These are phyloP conservation scores for Tetranychus piercei DNA, from an alignment of 2,888 invertebrate species.

Conservation along the genomic window DNA sequence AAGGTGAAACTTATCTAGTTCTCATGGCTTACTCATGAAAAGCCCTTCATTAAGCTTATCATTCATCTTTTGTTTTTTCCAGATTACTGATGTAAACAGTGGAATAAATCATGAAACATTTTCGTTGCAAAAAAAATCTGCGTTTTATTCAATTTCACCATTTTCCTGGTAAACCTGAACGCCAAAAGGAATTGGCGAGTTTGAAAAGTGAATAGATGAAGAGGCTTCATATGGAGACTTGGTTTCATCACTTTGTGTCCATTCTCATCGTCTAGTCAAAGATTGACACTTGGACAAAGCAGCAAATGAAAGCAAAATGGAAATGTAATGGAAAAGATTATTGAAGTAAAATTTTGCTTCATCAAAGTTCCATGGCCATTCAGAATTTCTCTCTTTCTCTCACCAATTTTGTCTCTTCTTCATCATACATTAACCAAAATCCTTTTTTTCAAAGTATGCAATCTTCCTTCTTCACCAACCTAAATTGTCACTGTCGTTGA, in stretches of 20 bases:
- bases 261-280: not conserved
- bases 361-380: not conserved
- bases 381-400: not conserved
- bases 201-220: not conserved
- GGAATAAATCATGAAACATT: too few species aligned
- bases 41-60: too few species aligned
- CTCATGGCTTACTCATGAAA: too few species aligned
- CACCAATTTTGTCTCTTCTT: not conserved
- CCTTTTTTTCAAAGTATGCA: not conserved
- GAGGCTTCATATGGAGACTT: not conserved
- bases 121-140: too few species aligned
- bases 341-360: not conserved
- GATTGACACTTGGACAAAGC: too few species aligned
- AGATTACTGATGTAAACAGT: too few species aligned
- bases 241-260: not conserved
- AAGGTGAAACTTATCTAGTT: too few species aligned
- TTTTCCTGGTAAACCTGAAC: too few species aligned
- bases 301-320: not conserved
- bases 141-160: too few species aligned
- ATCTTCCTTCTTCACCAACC: not conserved
- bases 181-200: not conserved
- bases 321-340: not conserved
- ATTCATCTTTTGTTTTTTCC: too few species aligned
- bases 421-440: not conserved
- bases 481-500: not conserved